A percentile compares a stretch with the other conserved stretches of the same genome.
Conservation (phyloP, 2,797 vertebrate genomes). For the Varecia variegata region DNA sequence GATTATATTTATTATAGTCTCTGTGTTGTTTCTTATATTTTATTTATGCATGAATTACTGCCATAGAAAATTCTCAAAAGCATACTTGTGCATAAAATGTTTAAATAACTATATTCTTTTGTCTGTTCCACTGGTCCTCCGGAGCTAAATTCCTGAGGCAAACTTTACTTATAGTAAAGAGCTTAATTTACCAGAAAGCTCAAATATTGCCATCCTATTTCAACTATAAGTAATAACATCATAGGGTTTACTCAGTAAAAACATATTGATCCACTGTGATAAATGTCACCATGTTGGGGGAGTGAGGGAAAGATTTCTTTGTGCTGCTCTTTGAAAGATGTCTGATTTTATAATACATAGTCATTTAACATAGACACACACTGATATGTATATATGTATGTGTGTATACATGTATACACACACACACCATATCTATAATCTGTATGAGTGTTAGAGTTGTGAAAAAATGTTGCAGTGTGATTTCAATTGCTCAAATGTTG, state of each 20-base stretch:
- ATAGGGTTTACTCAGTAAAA: not conserved
- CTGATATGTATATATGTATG: not conserved
- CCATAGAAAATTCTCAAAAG: not conserved
- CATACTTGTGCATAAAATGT: not conserved
- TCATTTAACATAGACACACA: not conserved
- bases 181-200: conserved; percentile 30
- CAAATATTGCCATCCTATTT: not conserved
- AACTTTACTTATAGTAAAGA: not conserved
- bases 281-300: not conserved
- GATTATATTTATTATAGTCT: not conserved
- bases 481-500: not conserved
- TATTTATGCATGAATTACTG: not conserved
- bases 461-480: not conserved
- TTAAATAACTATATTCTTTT: not conserved
- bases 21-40: not conserved
- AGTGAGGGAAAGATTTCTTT: not conserved
- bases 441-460: not conserved
- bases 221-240: not conserved
- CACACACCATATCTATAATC: not conserved
- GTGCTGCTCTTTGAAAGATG: not conserved
- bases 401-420: accelerated
- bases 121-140: not conserved
- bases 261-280: not conserved
- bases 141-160: not conserved
- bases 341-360: not conserved